These are phyloP conservation scores for Mamestra configurata DNA, from an alignment of 1,140 invertebrate genomes.

Conservation along the genomic window DNA sequence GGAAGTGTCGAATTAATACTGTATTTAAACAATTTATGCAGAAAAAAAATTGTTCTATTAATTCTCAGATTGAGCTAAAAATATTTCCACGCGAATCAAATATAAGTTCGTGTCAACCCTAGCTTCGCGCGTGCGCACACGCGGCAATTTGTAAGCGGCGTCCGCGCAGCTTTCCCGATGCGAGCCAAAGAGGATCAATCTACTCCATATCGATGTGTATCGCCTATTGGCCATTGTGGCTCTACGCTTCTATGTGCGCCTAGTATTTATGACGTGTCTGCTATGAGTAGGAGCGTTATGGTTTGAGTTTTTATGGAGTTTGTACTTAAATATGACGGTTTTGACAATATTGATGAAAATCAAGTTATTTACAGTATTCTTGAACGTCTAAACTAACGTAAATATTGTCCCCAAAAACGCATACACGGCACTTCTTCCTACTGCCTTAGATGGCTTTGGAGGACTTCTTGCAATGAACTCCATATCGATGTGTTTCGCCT, in stretches of 20 bases:
- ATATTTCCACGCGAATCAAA: no score
- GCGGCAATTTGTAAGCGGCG: slow-evolving; percentile 74
- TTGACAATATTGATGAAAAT: no score
- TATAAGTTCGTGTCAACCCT: slow-evolving; percentile 69
- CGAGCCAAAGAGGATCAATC: slow-evolving; percentile 70
- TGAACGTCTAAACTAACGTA: no score
- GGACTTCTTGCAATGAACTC: slow-evolving; percentile 65
- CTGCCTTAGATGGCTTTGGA: no score
- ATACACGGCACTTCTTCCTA: no score
- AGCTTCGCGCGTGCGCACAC: slow-evolving; percentile 67
- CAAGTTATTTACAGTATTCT: no score
- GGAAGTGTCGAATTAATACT: no score
- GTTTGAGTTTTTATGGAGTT: no score
- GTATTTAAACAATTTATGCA: not conserved
- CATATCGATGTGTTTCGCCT: slow-evolving; percentile 43
- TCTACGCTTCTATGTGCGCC: not conserved
- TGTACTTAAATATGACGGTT: no score
- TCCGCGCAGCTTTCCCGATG: slow-evolving; percentile 57
- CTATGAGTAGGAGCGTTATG: no score
- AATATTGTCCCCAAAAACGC: no score
- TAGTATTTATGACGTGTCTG: slow-evolving; percentile 3
- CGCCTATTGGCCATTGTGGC: slow-evolving; percentile 24
- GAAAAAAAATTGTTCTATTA: not conserved
- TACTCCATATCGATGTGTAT: slow-evolving; percentile 48
- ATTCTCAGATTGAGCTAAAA: no score